Base-by-base conservation (phyloP, 2,797 vertebrate species). In the Denticeps clupeoides region DNA sequence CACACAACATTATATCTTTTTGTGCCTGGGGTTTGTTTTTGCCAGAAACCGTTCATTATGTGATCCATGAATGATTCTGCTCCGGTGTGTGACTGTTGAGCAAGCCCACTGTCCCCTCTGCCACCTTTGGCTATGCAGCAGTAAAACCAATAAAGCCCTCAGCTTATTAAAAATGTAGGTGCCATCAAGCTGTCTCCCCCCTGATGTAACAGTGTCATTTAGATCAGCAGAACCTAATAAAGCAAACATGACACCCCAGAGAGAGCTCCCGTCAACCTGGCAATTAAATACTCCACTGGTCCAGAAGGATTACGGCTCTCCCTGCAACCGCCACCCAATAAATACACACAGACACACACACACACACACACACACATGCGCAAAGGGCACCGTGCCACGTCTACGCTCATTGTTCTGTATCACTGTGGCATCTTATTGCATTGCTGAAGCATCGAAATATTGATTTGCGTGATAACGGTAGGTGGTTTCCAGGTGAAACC, bases 181-280 rank as follows among this genome's bases (percentile, higher is more conserved):
- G 24, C 55, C 56, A 62, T 69, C 59, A 64, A 64, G 54, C 50
- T 60, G 52, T 62, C 61, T 31, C 38, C 44, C 31, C 32, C 5
- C 24, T 69, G 62, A 69, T 67, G 59, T 62, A 67, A 58, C 28
- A 57, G 25, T 56, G 59, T 62, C 59, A 66, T 64, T 67, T 69
- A 57, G 59, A 60, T 44, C 53, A 37, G 18, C 22, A 47, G 53
- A 41, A 31, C 29, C 37, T 37, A 58, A 55, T 63, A 58, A 55
- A 60, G 43, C 42, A 38, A 4, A 13, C 4, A 28, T 28, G 29
- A 28, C 55, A 49, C 42, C 48, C 13, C 41, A 7, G 55, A 53
- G 49, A 53, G 26, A 41, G 13, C 32, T 38, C 56, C 43, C 18
- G 22, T 23, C 24, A 18, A 15, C 25, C 28, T 7, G 3, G 43